Conservation (phyloP, 2,113 vertebrate species). For the Regulus satrapa region DNA sequence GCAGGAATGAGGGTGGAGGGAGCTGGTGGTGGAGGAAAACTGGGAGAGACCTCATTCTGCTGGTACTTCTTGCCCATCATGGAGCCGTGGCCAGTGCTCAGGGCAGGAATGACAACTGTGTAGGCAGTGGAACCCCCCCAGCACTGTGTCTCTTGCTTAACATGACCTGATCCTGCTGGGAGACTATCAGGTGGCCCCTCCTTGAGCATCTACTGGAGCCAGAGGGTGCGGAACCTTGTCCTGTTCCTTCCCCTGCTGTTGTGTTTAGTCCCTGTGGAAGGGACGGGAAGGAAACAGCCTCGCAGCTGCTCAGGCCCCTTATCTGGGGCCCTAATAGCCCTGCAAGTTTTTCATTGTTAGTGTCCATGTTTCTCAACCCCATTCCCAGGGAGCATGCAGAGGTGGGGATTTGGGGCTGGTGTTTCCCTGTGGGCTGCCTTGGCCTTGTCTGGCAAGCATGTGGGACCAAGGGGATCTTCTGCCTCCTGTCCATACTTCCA, state of each 20-base stretch:
- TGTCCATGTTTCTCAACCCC: not conserved
- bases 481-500: not conserved
- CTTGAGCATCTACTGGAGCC: not conserved
- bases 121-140: not conserved
- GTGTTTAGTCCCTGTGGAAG: slow-evolving; percentile 35
- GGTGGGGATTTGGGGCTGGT: not conserved
- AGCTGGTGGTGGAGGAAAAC: not conserved
- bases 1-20: not conserved
- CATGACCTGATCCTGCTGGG: not conserved
- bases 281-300: slow-evolving; percentile 50
- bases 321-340: not conserved
- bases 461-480: not conserved
- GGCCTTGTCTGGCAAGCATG: not conserved
- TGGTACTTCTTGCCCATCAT: not conserved
- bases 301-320: not conserved
- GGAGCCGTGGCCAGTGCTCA: rapidly evolving
- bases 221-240: not conserved
- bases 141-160: not conserved
- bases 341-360: slow-evolving; percentile 21
- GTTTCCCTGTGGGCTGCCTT: rapidly evolving
- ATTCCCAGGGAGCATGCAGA: not conserved
- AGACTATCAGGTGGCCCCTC: not conserved
- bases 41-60: not conserved
- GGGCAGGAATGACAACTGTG: not conserved
- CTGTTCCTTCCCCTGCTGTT: not conserved